These are phyloP conservation scores for Hylia prasina DNA, from an alignment of 2,113 vertebrate species.

Conservation along the genomic window DNA sequence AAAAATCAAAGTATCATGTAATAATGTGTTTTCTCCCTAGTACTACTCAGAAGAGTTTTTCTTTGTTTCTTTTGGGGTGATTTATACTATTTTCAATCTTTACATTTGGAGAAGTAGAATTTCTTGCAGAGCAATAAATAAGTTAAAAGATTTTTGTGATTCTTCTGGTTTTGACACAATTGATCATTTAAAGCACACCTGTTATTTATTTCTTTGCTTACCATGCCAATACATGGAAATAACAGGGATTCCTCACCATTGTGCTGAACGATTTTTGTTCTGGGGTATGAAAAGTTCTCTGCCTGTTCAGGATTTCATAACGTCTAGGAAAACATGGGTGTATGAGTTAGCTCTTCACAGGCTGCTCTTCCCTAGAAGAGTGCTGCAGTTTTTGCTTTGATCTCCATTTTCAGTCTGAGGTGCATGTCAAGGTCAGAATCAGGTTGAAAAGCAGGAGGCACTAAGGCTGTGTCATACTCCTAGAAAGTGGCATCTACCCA, in stretches of 20 bases:
- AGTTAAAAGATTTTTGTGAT: not conserved
- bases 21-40: not conserved
- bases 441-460: not conserved
- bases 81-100: not conserved
- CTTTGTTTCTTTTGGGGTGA: not conserved
- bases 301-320: not conserved
- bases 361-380: not conserved
- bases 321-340: not conserved
- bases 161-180: not conserved
- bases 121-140: not conserved
- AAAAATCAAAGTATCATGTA: not conserved
- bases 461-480: not conserved
- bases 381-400: not conserved
- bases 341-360: not conserved
- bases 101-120: not conserved
- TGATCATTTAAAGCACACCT: not conserved
- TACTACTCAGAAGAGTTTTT: not conserved
- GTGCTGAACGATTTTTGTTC: not conserved
- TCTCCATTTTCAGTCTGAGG: not conserved
- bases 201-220: not conserved
- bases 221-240: not conserved
- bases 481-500: not conserved
- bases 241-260: not conserved
- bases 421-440: not conserved
- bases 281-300: not conserved